Base-by-base conservation (phyloP, 1,140 invertebrate genomes). In the Eufriesea mexicana region DNA sequence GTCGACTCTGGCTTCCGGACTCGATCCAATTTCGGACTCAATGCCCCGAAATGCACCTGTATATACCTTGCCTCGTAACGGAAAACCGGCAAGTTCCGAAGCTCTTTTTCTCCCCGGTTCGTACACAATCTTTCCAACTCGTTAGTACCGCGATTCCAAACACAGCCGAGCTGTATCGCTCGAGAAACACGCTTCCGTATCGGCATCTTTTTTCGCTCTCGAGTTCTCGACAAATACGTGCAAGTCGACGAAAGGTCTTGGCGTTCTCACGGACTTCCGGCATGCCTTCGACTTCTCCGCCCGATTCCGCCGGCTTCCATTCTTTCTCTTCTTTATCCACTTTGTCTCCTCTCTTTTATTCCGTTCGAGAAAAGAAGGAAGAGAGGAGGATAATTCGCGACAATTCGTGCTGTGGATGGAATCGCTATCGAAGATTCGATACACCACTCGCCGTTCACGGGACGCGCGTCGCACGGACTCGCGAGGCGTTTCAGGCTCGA, bases 201-300 rank as follows among this genome's bases (percentile, higher is more conserved):
- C 42, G 49, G 59, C 42, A n/a, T 67, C 62, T 54, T 76, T 76
- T 76, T 82, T 54, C 62, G 76, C 62, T 68, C 68, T 76, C 73
- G 28, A 76, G 54, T 82, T 82, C 79, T 82, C 75, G 67, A 76
- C 73, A 76, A 82, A 82, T 76, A 82, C 42, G 54, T 82, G 72
- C n/a, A 86, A 87, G 76, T 84, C 67, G 57, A 62, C 61, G 66
- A 28, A 73, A 72, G 66, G 62, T 77, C 57, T 70, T 78, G 55
- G 0, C 74, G 57, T 61, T 80, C 80, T 87, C 64, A 83, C 85
- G 49, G 70, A 80, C 73, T 84, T 87, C 76, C 82, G 80, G 76
- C 73, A 86, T 76, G 61, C 57, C 49, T 86, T 76, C 61, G 64
- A 62, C 86, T 83, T 84, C 80, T 79, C 76, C 28, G 28, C 45